Evolutionary conservation across 2,113 vertebrate genomes (phyloP).

Genomic region (Laticauda colubrina): DNA sequence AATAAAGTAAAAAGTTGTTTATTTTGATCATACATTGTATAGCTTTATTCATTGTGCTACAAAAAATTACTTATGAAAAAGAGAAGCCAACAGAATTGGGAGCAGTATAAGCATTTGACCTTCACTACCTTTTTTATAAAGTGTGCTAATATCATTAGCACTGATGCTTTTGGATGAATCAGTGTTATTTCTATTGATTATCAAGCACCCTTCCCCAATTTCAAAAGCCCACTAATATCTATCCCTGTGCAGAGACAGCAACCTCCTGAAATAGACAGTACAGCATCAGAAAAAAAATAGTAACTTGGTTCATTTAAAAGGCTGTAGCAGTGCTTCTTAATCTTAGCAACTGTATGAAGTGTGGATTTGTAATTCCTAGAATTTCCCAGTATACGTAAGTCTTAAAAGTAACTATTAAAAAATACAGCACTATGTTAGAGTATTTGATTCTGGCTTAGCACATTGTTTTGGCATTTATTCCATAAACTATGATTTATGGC

Average conservation of each 20-base stretch:
- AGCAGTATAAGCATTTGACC: not conserved
- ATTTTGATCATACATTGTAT: not conserved
- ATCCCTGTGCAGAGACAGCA: not conserved
- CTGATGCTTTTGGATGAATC: not conserved
- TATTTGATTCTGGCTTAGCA: not conserved
- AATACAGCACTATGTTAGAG: not conserved
- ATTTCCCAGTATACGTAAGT: not conserved
- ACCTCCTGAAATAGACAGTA: not conserved
- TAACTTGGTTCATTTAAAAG: not conserved
- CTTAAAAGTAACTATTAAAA: not conserved
- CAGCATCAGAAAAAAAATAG: not conserved
- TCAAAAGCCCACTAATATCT: not conserved
- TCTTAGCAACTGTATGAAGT: not conserved
- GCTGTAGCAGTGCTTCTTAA: not conserved
- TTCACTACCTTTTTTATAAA: not conserved
- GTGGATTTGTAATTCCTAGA: not conserved
- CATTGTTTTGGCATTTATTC: not conserved
- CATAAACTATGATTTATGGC: not conserved
- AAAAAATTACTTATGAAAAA: not conserved
- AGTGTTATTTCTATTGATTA: not conserved
- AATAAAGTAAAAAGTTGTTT: not conserved
- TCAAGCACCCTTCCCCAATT: not conserved
- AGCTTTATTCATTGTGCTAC: not conserved
- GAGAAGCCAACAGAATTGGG: not conserved
- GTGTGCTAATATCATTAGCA: too few relatives aligned